These are phyloP conservation scores for Phyllotis vaccarum DNA, from an alignment of 2,797 vertebrate genomes.

Conservation along the genomic window DNA sequence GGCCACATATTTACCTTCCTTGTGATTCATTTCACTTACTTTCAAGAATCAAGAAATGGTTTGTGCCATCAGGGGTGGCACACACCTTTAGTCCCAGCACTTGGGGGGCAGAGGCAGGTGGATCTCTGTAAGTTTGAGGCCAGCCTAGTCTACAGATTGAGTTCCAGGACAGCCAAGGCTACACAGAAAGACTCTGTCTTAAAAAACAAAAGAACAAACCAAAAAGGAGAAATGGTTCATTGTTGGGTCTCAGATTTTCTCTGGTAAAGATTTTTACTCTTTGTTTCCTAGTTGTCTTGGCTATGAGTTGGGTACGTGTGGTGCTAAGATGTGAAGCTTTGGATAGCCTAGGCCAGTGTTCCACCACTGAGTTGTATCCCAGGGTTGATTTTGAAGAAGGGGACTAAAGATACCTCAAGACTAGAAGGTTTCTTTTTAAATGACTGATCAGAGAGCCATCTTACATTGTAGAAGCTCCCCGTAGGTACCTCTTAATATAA, in stretches of 20 bases:
- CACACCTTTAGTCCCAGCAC: too few relatives aligned
- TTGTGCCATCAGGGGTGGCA: background rate
- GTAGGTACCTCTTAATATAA: background rate
- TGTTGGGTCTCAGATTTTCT: slow-evolving; percentile 10
- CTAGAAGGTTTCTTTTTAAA: background rate
- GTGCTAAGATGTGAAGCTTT: background rate
- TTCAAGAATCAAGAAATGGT: background rate
- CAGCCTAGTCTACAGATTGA: too few relatives aligned
- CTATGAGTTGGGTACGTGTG: background rate
- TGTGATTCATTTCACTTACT: background rate
- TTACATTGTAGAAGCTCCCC: slow-evolving; percentile 59
- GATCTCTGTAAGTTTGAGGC: too few relatives aligned
- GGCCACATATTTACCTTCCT: background rate
- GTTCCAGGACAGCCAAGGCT: too few relatives aligned
- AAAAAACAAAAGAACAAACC: too few relatives aligned
- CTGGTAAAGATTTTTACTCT: background rate
- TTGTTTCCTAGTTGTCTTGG: background rate
- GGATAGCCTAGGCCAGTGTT: too few relatives aligned
- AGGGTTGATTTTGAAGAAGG: background rate
- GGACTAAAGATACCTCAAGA: background rate
- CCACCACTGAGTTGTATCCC: background rate
- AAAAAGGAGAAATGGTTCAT: background rate
- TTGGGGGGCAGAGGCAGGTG: too few relatives aligned
- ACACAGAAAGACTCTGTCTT: too few relatives aligned
- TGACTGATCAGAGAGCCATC: background rate